Evolutionary conservation across 2,888 invertebrate species (phyloP).

Genomic region (Apeira syringaria): DNA sequence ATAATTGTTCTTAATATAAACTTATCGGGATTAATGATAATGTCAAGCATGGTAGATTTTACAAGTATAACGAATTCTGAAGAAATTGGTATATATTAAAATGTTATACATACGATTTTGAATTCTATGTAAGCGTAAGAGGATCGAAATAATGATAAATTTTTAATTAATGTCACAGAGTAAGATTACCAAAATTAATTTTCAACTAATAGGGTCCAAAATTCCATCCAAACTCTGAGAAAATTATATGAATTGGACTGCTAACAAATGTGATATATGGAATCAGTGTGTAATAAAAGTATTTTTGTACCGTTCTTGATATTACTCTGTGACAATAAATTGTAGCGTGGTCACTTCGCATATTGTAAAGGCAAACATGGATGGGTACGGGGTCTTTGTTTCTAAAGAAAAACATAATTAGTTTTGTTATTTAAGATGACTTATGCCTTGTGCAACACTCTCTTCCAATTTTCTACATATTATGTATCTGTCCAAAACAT

Average conservation of each 20-base stretch:
- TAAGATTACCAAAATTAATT: constrained; percentile 58
- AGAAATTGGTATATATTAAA: constrained; percentile 61
- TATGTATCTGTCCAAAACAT: too few species aligned
- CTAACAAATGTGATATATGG: constrained; percentile 65
- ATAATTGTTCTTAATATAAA: constrained; percentile 47
- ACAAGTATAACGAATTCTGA: constrained; percentile 55
- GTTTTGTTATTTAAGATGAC: constrained; percentile 49
- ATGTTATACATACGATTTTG: constrained; percentile 64
- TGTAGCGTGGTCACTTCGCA: constrained; percentile 47
- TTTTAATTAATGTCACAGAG: constrained; percentile 67
- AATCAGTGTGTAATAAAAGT: constrained; percentile 58
- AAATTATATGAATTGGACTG: constrained; percentile 69
- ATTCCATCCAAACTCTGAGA: constrained; percentile 75
- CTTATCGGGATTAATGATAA: constrained; percentile 58
- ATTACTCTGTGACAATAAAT: constrained; percentile 69
- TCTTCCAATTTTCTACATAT: too few species aligned
- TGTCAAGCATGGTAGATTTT: constrained; percentile 66
- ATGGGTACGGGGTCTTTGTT: constrained; percentile 82
- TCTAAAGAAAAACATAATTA: constrained; percentile 78
- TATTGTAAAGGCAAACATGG: constrained; percentile 64
- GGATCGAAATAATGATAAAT: constrained; percentile 51
- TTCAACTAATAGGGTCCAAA: constrained; percentile 78
- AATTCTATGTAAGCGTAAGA: constrained; percentile 64
- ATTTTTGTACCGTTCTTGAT: constrained; percentile 62
- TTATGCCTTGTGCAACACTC: too few species aligned